A percentile compares a stretch with the other conserved stretches of the same genome.
These are phyloP conservation scores for Stenichneumon culpator DNA, from an alignment of 2,888 invertebrate species.

Conservation along the genomic window DNA sequence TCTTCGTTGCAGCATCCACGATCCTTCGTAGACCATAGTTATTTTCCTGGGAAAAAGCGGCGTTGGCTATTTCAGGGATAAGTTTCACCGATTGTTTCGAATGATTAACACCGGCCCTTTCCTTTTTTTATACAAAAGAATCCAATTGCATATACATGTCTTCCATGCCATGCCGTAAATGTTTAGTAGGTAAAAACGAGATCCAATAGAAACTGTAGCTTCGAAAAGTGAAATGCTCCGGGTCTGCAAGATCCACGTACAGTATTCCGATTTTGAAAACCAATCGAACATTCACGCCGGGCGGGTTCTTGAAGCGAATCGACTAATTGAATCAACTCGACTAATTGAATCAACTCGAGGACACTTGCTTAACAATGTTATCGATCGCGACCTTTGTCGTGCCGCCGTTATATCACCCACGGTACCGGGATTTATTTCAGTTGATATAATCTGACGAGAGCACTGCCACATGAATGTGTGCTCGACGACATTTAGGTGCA, in stretches of 20 bases:
- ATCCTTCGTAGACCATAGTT: slow-evolving; percentile 2
- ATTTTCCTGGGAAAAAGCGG: slow-evolving; percentile 7
- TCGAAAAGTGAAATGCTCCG: neutral
- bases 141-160: neutral
- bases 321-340: too few relatives aligned
- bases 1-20: neutral
- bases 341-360: neutral
- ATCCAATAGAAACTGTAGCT: neutral
- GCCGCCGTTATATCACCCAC: neutral
- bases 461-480: slow-evolving; percentile 24
- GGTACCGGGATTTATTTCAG: neutral
- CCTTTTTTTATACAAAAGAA: neutral
- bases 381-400: neutral
- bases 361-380: slow-evolving; percentile 1
- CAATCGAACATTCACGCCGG: neutral
- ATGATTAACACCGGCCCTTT: neutral
- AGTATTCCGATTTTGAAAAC: neutral
- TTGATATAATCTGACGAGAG: neutral
- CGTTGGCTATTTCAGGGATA: neutral
- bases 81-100: slow-evolving; percentile 2
- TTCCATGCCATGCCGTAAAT: neutral
- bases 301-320: neutral
- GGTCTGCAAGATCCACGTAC: neutral
- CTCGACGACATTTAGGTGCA: slow-evolving; percentile 11
- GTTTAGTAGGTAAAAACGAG: neutral